Base-by-base conservation (phyloP, 2,888 invertebrate species). In the Endotricha flammealis region DNA sequence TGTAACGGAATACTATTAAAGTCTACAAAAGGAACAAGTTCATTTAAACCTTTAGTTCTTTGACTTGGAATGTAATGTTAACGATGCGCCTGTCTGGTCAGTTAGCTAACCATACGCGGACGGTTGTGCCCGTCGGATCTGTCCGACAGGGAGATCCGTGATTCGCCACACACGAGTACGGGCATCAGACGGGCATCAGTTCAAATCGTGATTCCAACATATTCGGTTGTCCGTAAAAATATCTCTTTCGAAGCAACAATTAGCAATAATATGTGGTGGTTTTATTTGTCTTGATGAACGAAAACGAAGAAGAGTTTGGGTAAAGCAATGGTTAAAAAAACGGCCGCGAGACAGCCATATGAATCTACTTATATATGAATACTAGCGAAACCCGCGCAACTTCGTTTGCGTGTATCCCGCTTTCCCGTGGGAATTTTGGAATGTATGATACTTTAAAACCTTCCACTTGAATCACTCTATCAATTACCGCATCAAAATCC, bases 261-360 rank as follows among this genome's bases (percentile, higher is more conserved):
- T 28, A 12, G 28, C 28, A 12, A 13, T 28, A 12, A 28, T 12
- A 28, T 28, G 28, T 28, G 28, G 28, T n/a, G 28, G 28, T 28
- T 28, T 28, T 28, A 28, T 28, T 12, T 28, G 28, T 12, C 11
- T 28, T 13, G 28, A 28, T 12, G 12, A 28, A 28, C 2, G 28
- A 28, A 28, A 28, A 12, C 28, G 28, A 8, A 28, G 28, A 28
- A 28, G 12, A 28, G 12, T 28, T 28, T 28, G 28, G 28, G 28
- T 28, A 10, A 28, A 28, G 13, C 2, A 28, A 12, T 12, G 28
- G 28, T 12, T 28, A 12, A n/a, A 12, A 12, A 28, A 28, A 28
- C 28, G 28, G 12, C 28, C 28, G 13, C 28, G 28, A 28, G 11
- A 28, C 12, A 28, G 28, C 12, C 28, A 28, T 12, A 28, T 28